phyloP scores from a whole-genome alignment of 2,888 invertebrate genomes.

The Noctua janthe region DNA sequence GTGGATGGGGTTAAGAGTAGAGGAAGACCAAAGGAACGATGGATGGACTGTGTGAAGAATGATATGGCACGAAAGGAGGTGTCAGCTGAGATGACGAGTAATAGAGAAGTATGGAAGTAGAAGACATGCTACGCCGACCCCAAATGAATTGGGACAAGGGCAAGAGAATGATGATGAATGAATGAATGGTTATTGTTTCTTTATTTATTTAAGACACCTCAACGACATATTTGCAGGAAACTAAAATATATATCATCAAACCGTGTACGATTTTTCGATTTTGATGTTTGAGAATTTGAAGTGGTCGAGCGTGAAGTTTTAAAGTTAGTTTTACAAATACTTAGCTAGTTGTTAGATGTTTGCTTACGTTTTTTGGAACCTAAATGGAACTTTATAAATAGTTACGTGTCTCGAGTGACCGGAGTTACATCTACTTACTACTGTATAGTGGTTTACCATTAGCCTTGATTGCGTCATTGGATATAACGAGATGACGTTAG shows the following conservation, averaged over 20 bases:
- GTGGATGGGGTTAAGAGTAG: too few species aligned
- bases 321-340: background rate
- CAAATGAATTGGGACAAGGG: too few species aligned
- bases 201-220: background rate
- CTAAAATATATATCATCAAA: background rate
- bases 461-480: conserved; percentile 13
- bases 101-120: too few species aligned
- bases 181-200: background rate
- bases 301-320: background rate
- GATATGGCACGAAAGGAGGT: too few species aligned
- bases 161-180: too few species aligned
- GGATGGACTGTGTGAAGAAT: too few species aligned
- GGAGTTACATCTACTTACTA: background rate
- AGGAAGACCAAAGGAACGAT: too few species aligned
- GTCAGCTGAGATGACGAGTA: too few species aligned
- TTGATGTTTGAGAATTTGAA: background rate
- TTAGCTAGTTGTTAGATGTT: too few species aligned
- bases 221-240: background rate
- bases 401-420: background rate
- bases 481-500: background rate
- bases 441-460: background rate
- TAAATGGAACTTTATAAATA: background rate
- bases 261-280: background rate
- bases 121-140: too few species aligned
- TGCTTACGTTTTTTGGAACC: background rate